Conservation (phyloP, 2,888 invertebrate species). For the Chalcis sispes region DNA sequence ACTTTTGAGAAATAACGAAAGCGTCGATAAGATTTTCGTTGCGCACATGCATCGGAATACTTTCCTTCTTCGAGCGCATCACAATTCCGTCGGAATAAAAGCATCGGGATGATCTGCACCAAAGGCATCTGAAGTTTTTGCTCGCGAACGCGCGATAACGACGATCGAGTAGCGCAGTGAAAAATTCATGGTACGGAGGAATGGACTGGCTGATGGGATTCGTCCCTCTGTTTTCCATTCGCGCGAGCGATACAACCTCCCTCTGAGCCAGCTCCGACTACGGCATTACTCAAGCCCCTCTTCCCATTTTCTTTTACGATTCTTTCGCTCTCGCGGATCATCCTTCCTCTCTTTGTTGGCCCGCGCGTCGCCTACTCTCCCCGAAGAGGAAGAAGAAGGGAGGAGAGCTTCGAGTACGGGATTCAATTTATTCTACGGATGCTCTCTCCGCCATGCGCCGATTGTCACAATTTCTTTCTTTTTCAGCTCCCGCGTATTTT, state of each 20-base stretch:
- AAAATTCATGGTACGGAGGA: constrained; percentile 43
- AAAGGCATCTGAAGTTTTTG: constrained; percentile 16
- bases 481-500: constrained; percentile 3
- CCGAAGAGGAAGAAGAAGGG: no score
- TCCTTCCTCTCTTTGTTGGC: constrained; percentile 32
- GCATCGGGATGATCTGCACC: constrained; percentile 9
- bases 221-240: constrained; percentile 59
- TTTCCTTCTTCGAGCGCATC: no score
- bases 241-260: no score
- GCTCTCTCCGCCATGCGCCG: constrained; percentile 62
- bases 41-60: neutral
- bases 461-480: constrained; percentile 68
- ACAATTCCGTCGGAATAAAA: neutral
- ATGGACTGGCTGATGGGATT: constrained; percentile 55
- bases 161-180: constrained; percentile 32
- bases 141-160: constrained; percentile 20
- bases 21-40: constrained; percentile 12
- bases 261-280: neutral
- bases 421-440: constrained; percentile 70
- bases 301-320: constrained; percentile 56
- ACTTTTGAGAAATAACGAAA: constrained; percentile 14
- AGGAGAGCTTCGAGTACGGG: no score
- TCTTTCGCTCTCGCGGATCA: constrained; percentile 26
- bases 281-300: neutral
- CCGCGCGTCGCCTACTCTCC: neutral